A percentile compares a stretch with the other conserved stretches of the same genome.
Evolutionary conservation across 1,140 invertebrate genomes (phyloP).

Genomic region (Drosophila bocki): DNA sequence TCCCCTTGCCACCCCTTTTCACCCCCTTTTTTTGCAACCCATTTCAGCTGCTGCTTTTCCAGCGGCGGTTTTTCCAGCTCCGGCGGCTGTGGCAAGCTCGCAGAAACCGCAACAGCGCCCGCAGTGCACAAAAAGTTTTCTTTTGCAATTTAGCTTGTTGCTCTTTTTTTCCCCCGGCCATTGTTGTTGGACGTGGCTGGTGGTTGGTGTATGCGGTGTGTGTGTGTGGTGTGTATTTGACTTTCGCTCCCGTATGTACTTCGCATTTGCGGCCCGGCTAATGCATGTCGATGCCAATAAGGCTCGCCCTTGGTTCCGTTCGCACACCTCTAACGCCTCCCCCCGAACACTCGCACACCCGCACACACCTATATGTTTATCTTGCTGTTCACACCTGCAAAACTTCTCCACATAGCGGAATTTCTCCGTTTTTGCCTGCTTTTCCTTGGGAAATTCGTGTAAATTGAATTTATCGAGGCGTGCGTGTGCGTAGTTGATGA

Average conservation of each 20-base stretch:
- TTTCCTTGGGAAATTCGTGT: constrained; percentile 81
- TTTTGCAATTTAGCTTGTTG: constrained; percentile 82
- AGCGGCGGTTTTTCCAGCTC: constrained; percentile 3
- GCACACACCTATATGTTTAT: constrained; percentile 55
- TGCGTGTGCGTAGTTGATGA: constrained; percentile 80
- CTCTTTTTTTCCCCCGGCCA: constrained; percentile 27
- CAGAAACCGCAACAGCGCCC: constrained; percentile 42
- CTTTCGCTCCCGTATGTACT: constrained; percentile 63
- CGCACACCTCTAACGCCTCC: constrained; percentile 13
- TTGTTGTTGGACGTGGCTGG: constrained; percentile 56
- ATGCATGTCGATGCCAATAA: constrained; percentile 82
- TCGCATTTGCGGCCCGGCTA: constrained; percentile 71
- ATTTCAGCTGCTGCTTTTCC: constrained; percentile 19
- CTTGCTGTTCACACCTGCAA: constrained; percentile 80
- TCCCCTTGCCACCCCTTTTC: neutral
- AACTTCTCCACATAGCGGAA: constrained; percentile 64
- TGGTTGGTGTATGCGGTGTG: constrained; percentile 52
- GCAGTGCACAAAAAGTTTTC: constrained; percentile 73
- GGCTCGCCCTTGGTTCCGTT: constrained; percentile 25
- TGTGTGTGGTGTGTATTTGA: constrained; percentile 73
- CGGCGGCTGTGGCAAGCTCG: constrained; percentile 34
- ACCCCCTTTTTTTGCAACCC: neutral
- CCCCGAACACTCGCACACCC: neutral
- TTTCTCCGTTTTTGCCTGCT: constrained; percentile 43
- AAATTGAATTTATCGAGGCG: constrained; percentile 82